phyloP scores from a whole-genome alignment of 2,888 invertebrate genomes.

The Sphaerophoria taeniata region DNA sequence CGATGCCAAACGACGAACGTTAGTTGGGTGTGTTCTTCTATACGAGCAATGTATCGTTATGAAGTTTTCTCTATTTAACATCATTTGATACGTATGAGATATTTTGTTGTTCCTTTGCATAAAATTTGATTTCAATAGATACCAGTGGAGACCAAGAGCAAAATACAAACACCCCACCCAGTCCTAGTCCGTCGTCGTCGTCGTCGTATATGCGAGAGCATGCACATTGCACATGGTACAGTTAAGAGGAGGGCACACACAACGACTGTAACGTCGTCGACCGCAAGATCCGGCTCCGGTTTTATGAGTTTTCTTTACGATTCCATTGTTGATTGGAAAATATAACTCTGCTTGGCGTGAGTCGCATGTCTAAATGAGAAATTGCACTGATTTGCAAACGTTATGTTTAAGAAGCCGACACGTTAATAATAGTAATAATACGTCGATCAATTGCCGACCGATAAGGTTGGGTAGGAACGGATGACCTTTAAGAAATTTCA shows the following conservation, averaged over 20 bases:
- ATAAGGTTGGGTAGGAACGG: not conserved
- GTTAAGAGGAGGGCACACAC: slow-evolving; percentile 53
- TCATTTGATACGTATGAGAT: slow-evolving; percentile 47
- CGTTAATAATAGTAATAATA: not conserved
- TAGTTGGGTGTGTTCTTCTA: slow-evolving; percentile 39
- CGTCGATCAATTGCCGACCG: no score
- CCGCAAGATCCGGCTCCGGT: slow-evolving; percentile 64
- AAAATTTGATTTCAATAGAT: slow-evolving; percentile 70
- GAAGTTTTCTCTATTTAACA: slow-evolving; percentile 37
- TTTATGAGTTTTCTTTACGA: slow-evolving; percentile 15
- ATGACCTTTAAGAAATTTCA: not conserved
- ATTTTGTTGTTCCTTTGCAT: slow-evolving; percentile 52
- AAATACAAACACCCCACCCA: slow-evolving; percentile 31
- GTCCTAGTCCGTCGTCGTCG: slow-evolving; percentile 24
- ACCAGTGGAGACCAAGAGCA: not conserved
- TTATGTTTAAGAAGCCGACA: not conserved
- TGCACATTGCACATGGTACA: slow-evolving; percentile 42
- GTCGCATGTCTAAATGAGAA: slow-evolving; percentile 22
- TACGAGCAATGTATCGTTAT: slow-evolving; percentile 20
- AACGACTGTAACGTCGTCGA: not conserved
- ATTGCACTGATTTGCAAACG: slow-evolving; percentile 30
- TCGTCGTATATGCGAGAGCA: not conserved
- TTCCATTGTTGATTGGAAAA: slow-evolving; percentile 18
- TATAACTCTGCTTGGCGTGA: not conserved
- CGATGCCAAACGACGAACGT: slow-evolving; percentile 4